Conservation (phyloP, 2,888 invertebrate species). For the Ormyrus nitidulus region DNA sequence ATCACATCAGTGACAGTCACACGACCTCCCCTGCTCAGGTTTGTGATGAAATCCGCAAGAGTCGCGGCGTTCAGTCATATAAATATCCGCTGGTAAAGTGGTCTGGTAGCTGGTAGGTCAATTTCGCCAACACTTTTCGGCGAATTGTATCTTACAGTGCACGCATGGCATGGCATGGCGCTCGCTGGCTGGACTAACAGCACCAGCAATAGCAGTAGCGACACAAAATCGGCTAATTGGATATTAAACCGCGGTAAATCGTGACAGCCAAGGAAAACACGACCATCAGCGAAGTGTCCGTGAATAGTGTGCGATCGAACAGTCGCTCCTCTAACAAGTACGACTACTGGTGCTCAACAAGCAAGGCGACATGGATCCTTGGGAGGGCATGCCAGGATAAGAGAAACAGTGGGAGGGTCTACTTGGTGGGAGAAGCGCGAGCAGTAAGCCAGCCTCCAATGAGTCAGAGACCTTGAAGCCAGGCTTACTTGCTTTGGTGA, state of each 20-base stretch:
- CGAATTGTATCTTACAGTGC: conserved; percentile 2
- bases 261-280: conserved; percentile 23
- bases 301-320: too few species aligned
- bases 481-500: conserved; percentile 5
- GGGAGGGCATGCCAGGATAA: conserved; percentile 49
- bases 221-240: not conserved
- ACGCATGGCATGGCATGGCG: conserved; percentile 51
- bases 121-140: conserved; percentile 44
- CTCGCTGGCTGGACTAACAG: conserved; percentile 34
- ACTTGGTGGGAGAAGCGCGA: not conserved
- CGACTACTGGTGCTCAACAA: not conserved
- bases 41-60: conserved; percentile 19
- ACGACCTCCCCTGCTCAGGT: too few species aligned
- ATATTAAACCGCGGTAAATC: conserved; percentile 26
- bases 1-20: too few species aligned
- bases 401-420: not conserved
- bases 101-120: not conserved
- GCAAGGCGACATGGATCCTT: conserved; percentile 53
- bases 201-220: conserved; percentile 24
- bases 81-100: conserved; percentile 21
- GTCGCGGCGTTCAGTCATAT: conserved; percentile 35
- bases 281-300: too few species aligned
- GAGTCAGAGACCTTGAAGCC: conserved; percentile 19
- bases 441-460: not conserved
- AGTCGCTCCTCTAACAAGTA: too few species aligned